These are phyloP conservation scores for Conus ventricosus DNA, from an alignment of 1,140 invertebrate species.

Conservation along the genomic window DNA sequence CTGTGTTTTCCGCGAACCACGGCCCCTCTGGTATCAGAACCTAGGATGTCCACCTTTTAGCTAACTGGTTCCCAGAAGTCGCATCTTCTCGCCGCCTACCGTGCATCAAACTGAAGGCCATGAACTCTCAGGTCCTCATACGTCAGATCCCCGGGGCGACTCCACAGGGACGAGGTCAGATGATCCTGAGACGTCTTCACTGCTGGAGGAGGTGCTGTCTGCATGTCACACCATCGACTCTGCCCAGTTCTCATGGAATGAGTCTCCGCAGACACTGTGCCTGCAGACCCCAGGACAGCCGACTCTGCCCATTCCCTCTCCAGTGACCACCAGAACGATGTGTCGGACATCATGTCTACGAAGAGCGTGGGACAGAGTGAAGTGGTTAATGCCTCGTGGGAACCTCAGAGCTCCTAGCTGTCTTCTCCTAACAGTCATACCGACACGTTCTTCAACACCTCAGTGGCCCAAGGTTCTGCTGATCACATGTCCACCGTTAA, in stretches of 20 bases:
- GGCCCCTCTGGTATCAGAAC: background rate
- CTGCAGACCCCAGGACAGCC: background rate
- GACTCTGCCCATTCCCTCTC: background rate
- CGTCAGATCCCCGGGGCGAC: background rate
- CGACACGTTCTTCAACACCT: too few species aligned
- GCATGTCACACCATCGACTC: background rate
- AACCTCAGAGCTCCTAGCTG: background rate
- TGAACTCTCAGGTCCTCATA: background rate
- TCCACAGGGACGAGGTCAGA: background rate
- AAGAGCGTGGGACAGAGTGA: background rate
- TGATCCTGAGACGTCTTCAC: background rate
- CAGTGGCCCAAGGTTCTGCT: background rate
- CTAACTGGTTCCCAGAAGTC: background rate
- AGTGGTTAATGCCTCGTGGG: background rate
- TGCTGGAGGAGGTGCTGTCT: background rate
- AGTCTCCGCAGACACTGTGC: background rate
- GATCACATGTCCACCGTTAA: background rate
- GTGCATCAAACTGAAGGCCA: background rate
- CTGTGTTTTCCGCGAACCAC: background rate
- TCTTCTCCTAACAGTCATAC: background rate
- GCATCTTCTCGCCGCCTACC: background rate
- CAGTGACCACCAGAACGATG: background rate
- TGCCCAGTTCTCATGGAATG: background rate
- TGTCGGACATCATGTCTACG: background rate
- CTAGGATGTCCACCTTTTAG: background rate